Evolutionary conservation across 1,140 invertebrate species (phyloP), one percentile per base, ranked within the genome.

Genomic region (Amyelois transitella): DNA sequence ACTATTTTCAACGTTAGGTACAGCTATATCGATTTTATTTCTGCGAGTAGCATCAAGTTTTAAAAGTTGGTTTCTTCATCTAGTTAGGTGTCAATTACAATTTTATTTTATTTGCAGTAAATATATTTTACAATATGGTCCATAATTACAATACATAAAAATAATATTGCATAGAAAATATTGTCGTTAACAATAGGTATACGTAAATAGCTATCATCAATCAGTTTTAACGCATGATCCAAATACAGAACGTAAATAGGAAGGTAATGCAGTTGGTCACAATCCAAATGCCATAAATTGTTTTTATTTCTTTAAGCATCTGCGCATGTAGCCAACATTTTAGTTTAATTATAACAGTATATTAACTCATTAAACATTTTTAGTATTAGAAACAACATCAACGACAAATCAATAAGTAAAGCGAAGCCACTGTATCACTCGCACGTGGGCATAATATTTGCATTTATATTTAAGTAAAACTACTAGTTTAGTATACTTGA

Each of bases 241-340:
- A 43, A 49, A 51, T n/a, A 55, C 43, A 24, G 50, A 51, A 49
- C 49, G 24, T 43, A 52, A 52, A 58, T 47, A 48, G 28, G 44
- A 50, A 53, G 50, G 7, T 10, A 32, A 28, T 56, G 17, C 44
- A 53, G 19, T 69, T 69, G 66, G 62, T 60, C 55, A 50, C 44
- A 45, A 47, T 64, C 66, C 66, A 69, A 69, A 18, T 65, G 60
- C 55, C 58, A 60, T 62, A 68, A 68, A 69, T 62, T 60, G 22
- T 62, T 62, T 55, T 62, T 61, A 56, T 56, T 48, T 45, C 51
- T 43, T 22, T 32, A 21, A 53, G 53, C 53, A 60, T 22, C 47
- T 21, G 49, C 20, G 24, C 28, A 32, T 51, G 58, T 38, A 32
- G 58, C 58, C 58, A 60, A 60, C 25, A n/a, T 43, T 32, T 43